A percentile compares a stretch with the other conserved stretches of the same genome.
These are phyloP conservation scores for Caradrina clavipalpis DNA, from an alignment of 2,888 invertebrate species.

Conservation along the genomic window DNA sequence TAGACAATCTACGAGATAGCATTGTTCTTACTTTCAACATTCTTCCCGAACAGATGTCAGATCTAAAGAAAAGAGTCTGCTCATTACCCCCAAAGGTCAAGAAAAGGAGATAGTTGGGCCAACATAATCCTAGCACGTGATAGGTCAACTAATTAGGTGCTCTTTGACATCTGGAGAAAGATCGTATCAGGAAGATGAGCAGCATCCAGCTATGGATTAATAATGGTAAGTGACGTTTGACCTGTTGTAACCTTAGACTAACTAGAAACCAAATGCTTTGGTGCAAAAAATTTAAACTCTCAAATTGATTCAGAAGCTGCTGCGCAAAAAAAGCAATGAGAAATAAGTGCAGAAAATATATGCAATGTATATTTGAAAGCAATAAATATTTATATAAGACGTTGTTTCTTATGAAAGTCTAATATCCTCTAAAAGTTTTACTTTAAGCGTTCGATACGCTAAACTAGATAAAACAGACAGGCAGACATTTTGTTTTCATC, in stretches of 20 bases:
- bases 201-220: slow-evolving; percentile 31
- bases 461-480: neutral
- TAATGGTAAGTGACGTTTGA: slow-evolving; percentile 34
- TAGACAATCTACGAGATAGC: slow-evolving; percentile 37
- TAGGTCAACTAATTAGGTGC: slow-evolving; percentile 55
- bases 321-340: neutral
- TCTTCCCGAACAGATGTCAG: slow-evolving; percentile 43
- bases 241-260: slow-evolving; percentile 21
- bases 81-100: slow-evolving; percentile 54
- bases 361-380: neutral
- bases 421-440: neutral
- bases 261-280: slow-evolving; percentile 12
- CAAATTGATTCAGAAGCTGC: neutral
- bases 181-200: slow-evolving; percentile 40
- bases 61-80: slow-evolving; percentile 44
- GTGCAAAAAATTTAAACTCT: neutral
- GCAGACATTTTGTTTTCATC: neutral
- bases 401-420: neutral
- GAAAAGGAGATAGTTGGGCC: slow-evolving; percentile 45
- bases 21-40: slow-evolving; percentile 49
- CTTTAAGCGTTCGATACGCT: slow-evolving; percentile 23
- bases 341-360: neutral
- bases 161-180: slow-evolving; percentile 46
- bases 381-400: neutral
- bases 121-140: slow-evolving; percentile 50